phyloP scores from a whole-genome alignment of 2,797 vertebrate species.

The Cheirogaleus major region DNA sequence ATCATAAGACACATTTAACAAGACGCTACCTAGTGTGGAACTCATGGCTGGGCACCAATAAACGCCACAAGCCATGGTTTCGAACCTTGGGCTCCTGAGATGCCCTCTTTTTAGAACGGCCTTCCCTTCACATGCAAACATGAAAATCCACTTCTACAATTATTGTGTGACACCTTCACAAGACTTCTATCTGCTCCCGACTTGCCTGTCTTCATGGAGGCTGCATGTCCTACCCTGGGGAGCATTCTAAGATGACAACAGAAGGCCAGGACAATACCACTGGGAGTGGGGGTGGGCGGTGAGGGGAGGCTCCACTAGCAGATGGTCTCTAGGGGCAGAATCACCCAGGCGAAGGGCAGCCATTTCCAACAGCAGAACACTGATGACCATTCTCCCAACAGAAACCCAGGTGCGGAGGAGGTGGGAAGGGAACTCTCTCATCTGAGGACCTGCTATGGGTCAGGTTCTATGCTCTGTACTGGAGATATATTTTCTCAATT shows the following conservation, averaged over 20 bases:
- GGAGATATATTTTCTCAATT: not conserved
- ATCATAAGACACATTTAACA: not conserved
- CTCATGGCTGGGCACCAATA: too few species aligned
- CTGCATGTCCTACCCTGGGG: not conserved
- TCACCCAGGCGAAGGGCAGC: not conserved
- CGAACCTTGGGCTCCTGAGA: not conserved
- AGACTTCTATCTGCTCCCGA: not conserved
- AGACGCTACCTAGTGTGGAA: too few species aligned
- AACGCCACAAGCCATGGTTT: rapidly evolving
- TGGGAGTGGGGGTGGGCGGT: not conserved
- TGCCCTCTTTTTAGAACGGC: not conserved
- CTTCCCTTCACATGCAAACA: not conserved
- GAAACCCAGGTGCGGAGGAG: not conserved
- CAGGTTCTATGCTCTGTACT: not conserved
- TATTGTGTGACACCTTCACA: not conserved
- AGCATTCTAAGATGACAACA: not conserved
- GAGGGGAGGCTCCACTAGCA: not conserved
- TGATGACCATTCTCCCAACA: not conserved
- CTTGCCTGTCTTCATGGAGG: rapidly evolving
- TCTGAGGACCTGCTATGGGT: not conserved
- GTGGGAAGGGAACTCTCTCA: not conserved
- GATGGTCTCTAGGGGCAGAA: not conserved
- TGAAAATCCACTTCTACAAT: not conserved
- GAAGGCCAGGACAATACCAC: not conserved
- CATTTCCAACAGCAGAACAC: not conserved